Percentiles rank a stretch among this genome's conserved stretches.
phyloP scores from a whole-genome alignment of 2,113 vertebrate species.

The Halichoerus grypus region DNA sequence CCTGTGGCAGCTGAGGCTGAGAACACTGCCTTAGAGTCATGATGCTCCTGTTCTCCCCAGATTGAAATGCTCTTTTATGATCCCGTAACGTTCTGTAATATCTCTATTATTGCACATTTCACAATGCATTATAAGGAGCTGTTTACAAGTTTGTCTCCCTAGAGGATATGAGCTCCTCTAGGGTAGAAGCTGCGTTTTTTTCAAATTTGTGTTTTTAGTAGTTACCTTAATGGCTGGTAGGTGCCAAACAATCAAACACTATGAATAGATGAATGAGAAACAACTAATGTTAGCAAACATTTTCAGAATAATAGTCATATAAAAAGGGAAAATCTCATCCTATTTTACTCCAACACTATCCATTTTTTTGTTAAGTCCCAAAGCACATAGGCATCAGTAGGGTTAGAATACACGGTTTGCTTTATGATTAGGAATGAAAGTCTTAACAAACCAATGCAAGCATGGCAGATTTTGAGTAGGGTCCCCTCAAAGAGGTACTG shows the following conservation, averaged over 20 bases:
- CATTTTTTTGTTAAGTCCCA: neutral
- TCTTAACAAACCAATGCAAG: neutral
- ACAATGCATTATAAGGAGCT: constrained; percentile 46
- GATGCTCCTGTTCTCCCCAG: neutral
- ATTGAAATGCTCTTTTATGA: constrained; percentile 8
- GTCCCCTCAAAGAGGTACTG: neutral
- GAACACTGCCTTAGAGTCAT: neutral
- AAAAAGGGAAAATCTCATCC: neutral
- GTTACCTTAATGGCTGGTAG: neutral
- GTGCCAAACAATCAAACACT: neutral
- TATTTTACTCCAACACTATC: neutral
- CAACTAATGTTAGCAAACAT: neutral
- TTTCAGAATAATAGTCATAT: constrained; percentile 21
- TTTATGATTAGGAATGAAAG: neutral
- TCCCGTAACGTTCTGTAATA: constrained; percentile 27
- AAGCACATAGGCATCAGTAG: neutral
- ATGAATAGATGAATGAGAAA: neutral
- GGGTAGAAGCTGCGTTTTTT: neutral
- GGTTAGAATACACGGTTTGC: neutral
- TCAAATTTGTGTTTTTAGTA: neutral
- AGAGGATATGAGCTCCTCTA: neutral
- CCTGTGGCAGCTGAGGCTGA: neutral
- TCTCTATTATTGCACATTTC: constrained; percentile 39
- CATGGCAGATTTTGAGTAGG: neutral
- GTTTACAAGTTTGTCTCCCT: neutral